phyloP scores from a whole-genome alignment of 2,888 invertebrate species.

The Ochlodes sylvanus region DNA sequence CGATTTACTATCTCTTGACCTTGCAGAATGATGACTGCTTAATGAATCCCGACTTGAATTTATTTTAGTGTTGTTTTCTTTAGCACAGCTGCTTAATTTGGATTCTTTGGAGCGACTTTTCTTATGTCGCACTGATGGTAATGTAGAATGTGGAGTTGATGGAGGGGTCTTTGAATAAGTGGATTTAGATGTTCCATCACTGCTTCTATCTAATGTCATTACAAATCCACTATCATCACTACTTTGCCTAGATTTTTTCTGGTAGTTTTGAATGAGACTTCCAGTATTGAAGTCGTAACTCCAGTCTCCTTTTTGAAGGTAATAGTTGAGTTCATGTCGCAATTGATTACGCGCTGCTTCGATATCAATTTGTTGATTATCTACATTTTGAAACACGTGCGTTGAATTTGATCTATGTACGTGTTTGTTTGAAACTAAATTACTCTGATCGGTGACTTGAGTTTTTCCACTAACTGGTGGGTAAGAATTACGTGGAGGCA shows the following conservation, averaged over 20 bases:
- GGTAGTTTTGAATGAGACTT: constrained; percentile 79
- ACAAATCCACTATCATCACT: constrained; percentile 82
- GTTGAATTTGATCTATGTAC: constrained; percentile 87
- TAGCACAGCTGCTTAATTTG: constrained; percentile 69
- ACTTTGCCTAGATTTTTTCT: constrained; percentile 81
- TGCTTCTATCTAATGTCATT: constrained; percentile 80
- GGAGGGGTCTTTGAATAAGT: constrained; percentile 81
- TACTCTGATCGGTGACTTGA: constrained; percentile 81
- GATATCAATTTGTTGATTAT: constrained; percentile 71
- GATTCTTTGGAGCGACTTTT: constrained; percentile 80
- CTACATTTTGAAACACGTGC: constrained; percentile 81
- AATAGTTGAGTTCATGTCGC: constrained; percentile 78
- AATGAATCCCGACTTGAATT: constrained; percentile 81
- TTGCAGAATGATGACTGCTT: constrained; percentile 81
- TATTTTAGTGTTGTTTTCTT: constrained; percentile 67
- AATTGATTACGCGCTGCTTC: constrained; percentile 79
- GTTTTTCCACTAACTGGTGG: constrained; percentile 85
- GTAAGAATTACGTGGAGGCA: constrained; percentile 87
- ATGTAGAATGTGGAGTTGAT: constrained; percentile 76
- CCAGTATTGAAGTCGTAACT: constrained; percentile 80
- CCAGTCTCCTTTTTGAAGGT: constrained; percentile 81
- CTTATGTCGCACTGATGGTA: constrained; percentile 78
- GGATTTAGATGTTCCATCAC: constrained; percentile 79
- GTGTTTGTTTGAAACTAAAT: constrained; percentile 80
- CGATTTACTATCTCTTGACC: constrained; percentile 80